phyloP scores from a whole-genome alignment of 1,140 invertebrate species.

The Eufriesea mexicana region DNA sequence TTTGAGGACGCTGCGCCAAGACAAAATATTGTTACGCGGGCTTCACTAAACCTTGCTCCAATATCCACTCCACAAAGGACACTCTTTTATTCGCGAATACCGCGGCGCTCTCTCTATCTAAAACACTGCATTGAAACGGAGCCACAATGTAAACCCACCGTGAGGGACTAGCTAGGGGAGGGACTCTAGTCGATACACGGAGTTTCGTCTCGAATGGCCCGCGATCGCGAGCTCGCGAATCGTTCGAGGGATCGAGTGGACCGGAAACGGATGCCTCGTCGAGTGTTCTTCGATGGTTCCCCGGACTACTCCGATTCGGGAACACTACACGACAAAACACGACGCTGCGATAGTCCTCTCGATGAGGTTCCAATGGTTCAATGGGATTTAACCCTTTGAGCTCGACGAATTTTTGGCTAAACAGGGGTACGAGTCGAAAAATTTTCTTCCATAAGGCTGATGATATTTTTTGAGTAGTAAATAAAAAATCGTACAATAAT shows the following conservation, averaged over 20 bases:
- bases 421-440: no score
- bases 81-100: conserved; percentile 44
- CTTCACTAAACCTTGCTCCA: conserved; percentile 48
- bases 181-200: background rate
- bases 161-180: background rate
- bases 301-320: no score
- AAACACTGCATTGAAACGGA: conserved; percentile 40
- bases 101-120: background rate
- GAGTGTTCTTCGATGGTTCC: background rate
- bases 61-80: conserved; percentile 46
- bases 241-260: background rate
- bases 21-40: conserved; percentile 50
- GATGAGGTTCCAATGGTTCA: no score
- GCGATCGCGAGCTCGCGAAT: background rate
- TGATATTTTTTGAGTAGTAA: no score
- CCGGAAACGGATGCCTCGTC: background rate
- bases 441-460: no score
- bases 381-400: no score
- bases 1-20: conserved; percentile 38
- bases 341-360: no score
- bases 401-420: no score
- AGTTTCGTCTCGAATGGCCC: background rate
- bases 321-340: no score
- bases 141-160: conserved; percentile 27
- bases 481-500: no score